Base-by-base conservation (phyloP, 2,888 invertebrate genomes). In the Limnephilus rhombicus region DNA sequence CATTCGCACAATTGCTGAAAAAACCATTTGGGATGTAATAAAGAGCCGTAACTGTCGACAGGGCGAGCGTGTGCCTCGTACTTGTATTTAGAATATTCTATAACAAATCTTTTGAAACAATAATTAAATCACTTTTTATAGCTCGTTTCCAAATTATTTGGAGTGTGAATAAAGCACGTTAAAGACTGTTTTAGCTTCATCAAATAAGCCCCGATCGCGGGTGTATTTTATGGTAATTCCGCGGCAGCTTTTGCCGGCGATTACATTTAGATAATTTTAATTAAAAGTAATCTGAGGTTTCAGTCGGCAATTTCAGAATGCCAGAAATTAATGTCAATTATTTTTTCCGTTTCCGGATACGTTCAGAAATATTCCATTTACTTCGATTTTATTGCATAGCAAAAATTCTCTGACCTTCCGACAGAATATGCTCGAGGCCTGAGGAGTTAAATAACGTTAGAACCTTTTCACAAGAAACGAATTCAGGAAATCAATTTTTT, bases 1-100 rank as follows among this genome's bases (percentile, higher is more conserved):
- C 3, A 24, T 83, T 37, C 83, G 37, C 83, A 37, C 83, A 41
- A 68, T 37, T 24, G 83, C 83, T 15, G 37, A 83, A 37, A 83
- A 83, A 83, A 37, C 37, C 37, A 41, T 83, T 34, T 41, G 34
- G 24, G 34, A 83, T 18, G 83, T 41, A 41, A 83, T 83, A 83
- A 83, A 83, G 31, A 37, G 18, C 83, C 83, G 37, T 83, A 37
- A 15, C 31, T 83, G 83, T 83, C 83, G 37, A 83, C 83, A 9
- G 83, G 34, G 37, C 83, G 24, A 41, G 83, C 83, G 37, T 37
- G 31, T 3, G 82, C 18, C 29, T 31, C 15, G 13, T 82, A 82
- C 34, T 31, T 34, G 37, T 34, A 83, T 24, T 68, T 68, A 24
- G 18, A 37, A n/a, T 2, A 83, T 83, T 37, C 37, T 11, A 83